Base-by-base conservation (phyloP, 2,797 vertebrate species). In the Euphonia xanthogaster region DNA sequence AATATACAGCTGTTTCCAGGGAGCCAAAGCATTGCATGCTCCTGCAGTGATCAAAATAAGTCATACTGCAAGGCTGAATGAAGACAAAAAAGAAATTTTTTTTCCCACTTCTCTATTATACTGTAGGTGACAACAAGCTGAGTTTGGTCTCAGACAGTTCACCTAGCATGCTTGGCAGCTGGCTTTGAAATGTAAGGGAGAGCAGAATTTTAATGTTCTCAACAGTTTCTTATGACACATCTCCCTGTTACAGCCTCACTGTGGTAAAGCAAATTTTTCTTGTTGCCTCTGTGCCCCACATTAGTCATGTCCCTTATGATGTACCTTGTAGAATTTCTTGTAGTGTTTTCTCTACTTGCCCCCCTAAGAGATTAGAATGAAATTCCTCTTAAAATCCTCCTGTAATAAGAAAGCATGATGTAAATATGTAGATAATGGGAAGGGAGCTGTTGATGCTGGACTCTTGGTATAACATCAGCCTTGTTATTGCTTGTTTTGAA, bases 261-360 rank as follows among this genome's bases (percentile, higher is more conserved):
- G 19, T 13, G 31, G 37, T 53, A 24, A 55, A 53, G 13, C 30
- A 33, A 19, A 22, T 82, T 68, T 17, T 31, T 68, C 24, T 28
- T 71, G 33, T 37, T 4, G 25, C 17, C 16, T 22, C 30, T 0
- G 0, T 62, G 6, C 23, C 12, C 8, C 19, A 7, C 1, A 3
- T 87, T 42, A 58, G 10, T 44, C 18, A 28, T 39, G 35, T 67
- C 23, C 37, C 19, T 8, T 28, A 3, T 24, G 23, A 60, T 8
- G 3, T 31, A 19, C 31, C n/a, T 82, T 35, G 22, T 28, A 42
- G 27, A 37, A 25, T 70, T 85, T 93, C 30, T 16, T 73, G 35
- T 54, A 20, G 12, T 47, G 10, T 67, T 71, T 71, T 23, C 53
- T 22, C 37, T 65, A 30, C 75, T 35, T 87, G 39, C 35, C 35